Base-by-base conservation (phyloP, 1,140 invertebrate species). In the Orius laevigatus region DNA sequence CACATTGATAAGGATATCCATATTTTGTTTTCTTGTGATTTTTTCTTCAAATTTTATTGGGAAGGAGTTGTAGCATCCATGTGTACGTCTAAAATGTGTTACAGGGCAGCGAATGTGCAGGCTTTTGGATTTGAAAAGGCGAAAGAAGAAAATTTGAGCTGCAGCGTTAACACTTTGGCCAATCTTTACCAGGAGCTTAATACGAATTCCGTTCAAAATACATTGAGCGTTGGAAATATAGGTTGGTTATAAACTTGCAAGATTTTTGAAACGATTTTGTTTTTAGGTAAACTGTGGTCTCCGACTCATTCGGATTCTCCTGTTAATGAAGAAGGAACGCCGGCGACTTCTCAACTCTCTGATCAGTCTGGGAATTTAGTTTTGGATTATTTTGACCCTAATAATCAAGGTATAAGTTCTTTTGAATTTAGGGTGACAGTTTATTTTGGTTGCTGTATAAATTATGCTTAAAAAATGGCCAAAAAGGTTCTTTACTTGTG, bases 381-480 rank as follows among this genome's bases (percentile, higher is more conserved):
- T 9, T 16, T 41, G 14, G 18, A 42, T 36, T 36, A 34, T 34
- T 43, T 41, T 31, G 39, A 20, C 51, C 31, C 48, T 48, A 12
- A 20, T 48, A 33, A 48, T 15, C 20, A 48, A 35, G 34, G 34
- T 48, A 10, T 48, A 33, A 5, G 10, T 20, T 5, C 14, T 2
- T 18, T 18, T 15, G 10, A 35, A 16, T 44, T 3, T 36, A 25
- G 25, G 8, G 3, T 25, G 25, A 25, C 25, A 25, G 8, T 25
- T 25, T 25, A 25, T 25, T 47, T 16, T n/a, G 11, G 31, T 20
- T 42, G 14, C 2, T n/a, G 16, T 48, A 42, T 11, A 48, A 43
- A 1, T 14, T 43, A 16, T 41, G n/a, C 4, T 32, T 16, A 46
- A 44, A n/a, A n/a, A n/a, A n/a, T n/a, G n/a, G n/a, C n/a, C n/a